Evolutionary conservation across 2,113 vertebrate genomes (phyloP).

Genomic region (Indicator maculatus): DNA sequence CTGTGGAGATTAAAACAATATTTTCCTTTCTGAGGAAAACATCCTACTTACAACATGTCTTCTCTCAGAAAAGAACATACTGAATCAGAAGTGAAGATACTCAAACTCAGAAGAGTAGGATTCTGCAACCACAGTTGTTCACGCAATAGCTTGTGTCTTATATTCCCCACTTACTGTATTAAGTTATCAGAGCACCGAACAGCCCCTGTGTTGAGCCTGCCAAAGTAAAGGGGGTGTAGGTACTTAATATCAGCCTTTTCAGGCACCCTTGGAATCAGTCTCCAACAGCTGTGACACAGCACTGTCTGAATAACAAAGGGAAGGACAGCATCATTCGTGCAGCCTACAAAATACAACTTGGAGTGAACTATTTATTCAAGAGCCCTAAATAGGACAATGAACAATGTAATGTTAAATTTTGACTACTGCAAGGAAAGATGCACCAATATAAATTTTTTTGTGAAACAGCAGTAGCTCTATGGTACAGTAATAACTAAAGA

Average conservation of each 20-base stretch:
- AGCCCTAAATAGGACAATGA: neutral
- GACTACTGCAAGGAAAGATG: neutral
- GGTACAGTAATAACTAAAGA: slow-evolving; percentile 19
- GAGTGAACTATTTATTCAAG: neutral
- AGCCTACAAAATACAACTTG: neutral
- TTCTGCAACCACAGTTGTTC: neutral
- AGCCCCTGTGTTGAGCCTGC: neutral
- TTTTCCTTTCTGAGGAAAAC: neutral
- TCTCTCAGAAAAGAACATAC: neutral
- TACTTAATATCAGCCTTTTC: neutral
- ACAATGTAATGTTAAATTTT: neutral
- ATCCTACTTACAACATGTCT: neutral
- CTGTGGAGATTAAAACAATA: neutral
- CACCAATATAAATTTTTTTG: neutral
- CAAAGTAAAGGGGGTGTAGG: neutral
- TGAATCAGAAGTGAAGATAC: neutral
- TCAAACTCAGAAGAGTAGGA: neutral
- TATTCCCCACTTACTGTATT: neutral
- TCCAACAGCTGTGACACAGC: neutral
- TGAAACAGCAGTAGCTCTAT: neutral
- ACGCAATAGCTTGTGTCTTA: neutral
- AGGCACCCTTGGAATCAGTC: neutral
- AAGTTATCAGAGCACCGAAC: neutral
- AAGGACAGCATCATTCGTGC: neutral
- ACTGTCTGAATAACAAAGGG: neutral